Base-by-base conservation (phyloP, 2,797 vertebrate genomes). In the Alcedo atthis region DNA sequence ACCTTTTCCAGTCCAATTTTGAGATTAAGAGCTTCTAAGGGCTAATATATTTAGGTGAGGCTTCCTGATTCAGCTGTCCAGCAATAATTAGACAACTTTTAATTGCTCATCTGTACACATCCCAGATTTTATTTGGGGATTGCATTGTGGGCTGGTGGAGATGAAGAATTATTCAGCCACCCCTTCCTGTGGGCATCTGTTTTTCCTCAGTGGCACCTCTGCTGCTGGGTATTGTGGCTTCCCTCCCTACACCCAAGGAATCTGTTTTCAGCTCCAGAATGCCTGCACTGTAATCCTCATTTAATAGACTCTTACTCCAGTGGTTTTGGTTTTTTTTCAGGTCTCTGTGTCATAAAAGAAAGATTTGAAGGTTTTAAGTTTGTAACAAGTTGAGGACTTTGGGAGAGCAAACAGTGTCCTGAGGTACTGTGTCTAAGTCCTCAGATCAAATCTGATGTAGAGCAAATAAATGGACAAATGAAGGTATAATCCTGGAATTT, bases 391-490 rank as follows among this genome's bases (percentile, higher is more conserved):
- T 73, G 69, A 90, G 64, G 42, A 57, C 69, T 86, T 80, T 8
- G 16, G 61, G 69, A 81, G 46, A 61, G 74, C 57, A 53, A 81
- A 81, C 61, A 40, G 55, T 7, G 28, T 48, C 78, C 53, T 58
- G 45, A 74, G 70, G 74, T 81, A 71, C 53, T 28, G 30, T 42
- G 64, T 55, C 18, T 81, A 58, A 92, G 54, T 62, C 61, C 74
- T 59, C 35, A 17, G 71, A 61, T 92, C 70, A 78, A 19, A 49
- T 59, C 66, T 55, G 45, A 91, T 89, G 67, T 51, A 62, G 58
- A 89, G 82, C 62, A 88, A 81, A 91, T 74, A 84, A 89, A 78
- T 46, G 75, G 82, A 62, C 87, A 81, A 81, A 86, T 87, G 88
- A 75, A 91, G 79, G 54, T 58, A 46, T 87, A 94, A 92, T 92